Evolutionary conservation across 2,113 vertebrate genomes (phyloP).

Genomic region (Ophthalmolycus amberensis): DNA sequence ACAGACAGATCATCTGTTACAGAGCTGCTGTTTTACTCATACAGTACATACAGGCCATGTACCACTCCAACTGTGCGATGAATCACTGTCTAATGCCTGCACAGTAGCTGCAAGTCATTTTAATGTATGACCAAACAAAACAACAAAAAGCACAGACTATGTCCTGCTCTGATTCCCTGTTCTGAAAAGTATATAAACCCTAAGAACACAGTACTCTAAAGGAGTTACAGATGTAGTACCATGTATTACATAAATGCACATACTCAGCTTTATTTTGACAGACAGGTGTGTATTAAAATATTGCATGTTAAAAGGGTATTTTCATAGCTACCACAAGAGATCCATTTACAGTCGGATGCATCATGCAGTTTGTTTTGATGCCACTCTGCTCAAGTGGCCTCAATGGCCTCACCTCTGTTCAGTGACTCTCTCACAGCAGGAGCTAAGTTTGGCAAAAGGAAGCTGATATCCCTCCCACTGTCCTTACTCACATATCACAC

Average conservation of each 20-base stretch:
- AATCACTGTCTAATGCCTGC: slow-evolving; percentile 34
- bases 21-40: slow-evolving; percentile 41
- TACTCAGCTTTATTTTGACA: background rate
- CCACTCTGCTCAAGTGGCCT: slow-evolving; percentile 25
- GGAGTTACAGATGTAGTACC: background rate
- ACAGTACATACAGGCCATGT: slow-evolving; percentile 24
- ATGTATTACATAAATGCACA: background rate
- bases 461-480: slow-evolving; percentile 37
- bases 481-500: background rate
- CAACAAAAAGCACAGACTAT: background rate
- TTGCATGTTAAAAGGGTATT: background rate
- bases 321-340: background rate
- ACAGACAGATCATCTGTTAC: slow-evolving; percentile 45
- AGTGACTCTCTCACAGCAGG: slow-evolving; percentile 21
- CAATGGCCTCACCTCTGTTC: slow-evolving; percentile 32
- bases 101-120: slow-evolving; percentile 24
- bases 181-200: background rate
- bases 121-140: background rate
- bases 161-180: background rate
- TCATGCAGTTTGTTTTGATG: slow-evolving; percentile 22
- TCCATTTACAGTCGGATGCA: slow-evolving; percentile 6
- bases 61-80: slow-evolving; percentile 28
- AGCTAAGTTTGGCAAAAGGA: slow-evolving; percentile 53
- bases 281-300: background rate
- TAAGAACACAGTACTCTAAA: background rate